A percentile compares a stretch with the other conserved stretches of the same genome.
Conservation (phyloP, 2,113 vertebrate species). For the Solenodon paradoxus region DNA sequence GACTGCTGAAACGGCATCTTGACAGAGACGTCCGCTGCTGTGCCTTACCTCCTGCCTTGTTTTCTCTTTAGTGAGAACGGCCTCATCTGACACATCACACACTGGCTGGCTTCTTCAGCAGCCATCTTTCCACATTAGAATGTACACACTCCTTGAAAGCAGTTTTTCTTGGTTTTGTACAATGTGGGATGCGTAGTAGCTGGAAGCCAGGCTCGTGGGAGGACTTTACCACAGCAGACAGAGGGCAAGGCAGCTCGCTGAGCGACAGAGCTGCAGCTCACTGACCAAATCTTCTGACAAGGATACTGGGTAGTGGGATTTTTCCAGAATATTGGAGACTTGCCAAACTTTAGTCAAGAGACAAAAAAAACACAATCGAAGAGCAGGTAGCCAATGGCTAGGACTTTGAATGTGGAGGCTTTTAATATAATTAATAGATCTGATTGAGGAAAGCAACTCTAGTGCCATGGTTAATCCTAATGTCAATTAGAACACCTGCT, state of each 20-base stretch:
- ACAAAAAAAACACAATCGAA: accelerated
- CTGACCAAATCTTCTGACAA: not conserved
- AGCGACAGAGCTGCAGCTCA: accelerated
- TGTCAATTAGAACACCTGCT: too few relatives aligned
- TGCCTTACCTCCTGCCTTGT: not conserved
- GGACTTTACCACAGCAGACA: not conserved
- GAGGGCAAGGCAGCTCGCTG: not conserved
- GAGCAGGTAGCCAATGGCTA: too few relatives aligned
- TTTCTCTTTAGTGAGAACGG: not conserved
- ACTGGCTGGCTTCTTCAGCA: not conserved
- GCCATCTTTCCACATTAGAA: not conserved
- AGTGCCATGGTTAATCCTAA: accelerated
- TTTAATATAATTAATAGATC: too few relatives aligned
- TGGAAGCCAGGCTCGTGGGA: not conserved
- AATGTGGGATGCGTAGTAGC: not conserved
- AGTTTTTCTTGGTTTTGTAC: too few relatives aligned
- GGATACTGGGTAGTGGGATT: not conserved
- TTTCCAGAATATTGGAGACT: not conserved
- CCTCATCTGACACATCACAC: accelerated
- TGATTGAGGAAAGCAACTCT: accelerated
- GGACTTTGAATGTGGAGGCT: too few relatives aligned
- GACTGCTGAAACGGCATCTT: not conserved
- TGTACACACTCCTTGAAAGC: not conserved
- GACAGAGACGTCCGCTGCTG: accelerated
- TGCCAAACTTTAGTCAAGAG: too few relatives aligned